Evolutionary conservation across 2,113 vertebrate genomes (phyloP), one percentile per base, ranked within the genome.

Genomic region (Mus spicilegus): DNA sequence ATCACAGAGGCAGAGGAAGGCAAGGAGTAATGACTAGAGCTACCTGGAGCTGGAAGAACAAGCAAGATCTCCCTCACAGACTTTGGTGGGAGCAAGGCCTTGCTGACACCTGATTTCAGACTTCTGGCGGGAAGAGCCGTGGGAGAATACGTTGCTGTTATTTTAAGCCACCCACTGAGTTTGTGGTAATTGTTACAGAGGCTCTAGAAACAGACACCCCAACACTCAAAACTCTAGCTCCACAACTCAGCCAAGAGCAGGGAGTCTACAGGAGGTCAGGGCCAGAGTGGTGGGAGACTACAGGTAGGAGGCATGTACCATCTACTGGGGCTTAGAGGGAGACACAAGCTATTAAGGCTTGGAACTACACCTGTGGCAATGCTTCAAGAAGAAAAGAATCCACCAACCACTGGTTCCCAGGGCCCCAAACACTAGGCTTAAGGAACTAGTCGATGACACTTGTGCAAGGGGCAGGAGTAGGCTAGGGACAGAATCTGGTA

Each of bases 151-250:
- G 42, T n/a, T 69, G 22, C 73, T 92, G 20, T 85, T 95, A 42
- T 91, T 80, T 94, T 30, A 94, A 63, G 36, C 24, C 73, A 78
- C 77, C 39, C 78, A 87, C 77, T n/a, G 58, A 49, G 42, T 70
- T 33, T 70, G 49, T n/a, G 24, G 22, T 61, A 5, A 76, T 54
- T 65, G 42, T 81, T 89, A 61, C 19, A 42, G 24, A 24, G 78
- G 58, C 10, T 36, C 76, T 69, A 42, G 56, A 73, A 90, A 93
- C 3, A 75, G 11, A 89, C 7, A 77, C 36, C 20, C 91, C 63
- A 85, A 28, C 70, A 67, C 72, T 77, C 80, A n/a, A 90, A 86
- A 67, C 65, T 63, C 86, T 22, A 87, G 39, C 39, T 85, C 87
- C 90, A 90, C 16, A n/a, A n/a, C n/a, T 76, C 75, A 65, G 72